Percentiles rank a stretch among this genome's conserved stretches.
These are phyloP conservation scores for Catocala nupta DNA, from an alignment of 2,888 invertebrate species.

Conservation along the genomic window DNA sequence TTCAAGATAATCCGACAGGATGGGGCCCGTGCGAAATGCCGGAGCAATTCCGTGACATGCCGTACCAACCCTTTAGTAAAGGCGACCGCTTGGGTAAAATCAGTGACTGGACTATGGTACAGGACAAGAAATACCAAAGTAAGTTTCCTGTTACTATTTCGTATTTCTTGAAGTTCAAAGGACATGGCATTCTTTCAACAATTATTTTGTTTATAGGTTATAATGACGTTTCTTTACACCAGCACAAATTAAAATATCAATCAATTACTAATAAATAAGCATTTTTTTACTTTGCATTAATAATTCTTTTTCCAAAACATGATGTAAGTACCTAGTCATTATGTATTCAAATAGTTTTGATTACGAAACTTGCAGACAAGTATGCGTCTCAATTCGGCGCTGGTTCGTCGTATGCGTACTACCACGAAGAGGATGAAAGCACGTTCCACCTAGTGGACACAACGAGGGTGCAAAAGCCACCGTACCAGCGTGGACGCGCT, in stretches of 20 bases:
- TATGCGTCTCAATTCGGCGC: slow-evolving; percentile 97
- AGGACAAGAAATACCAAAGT: slow-evolving; percentile 98
- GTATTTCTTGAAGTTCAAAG: background rate
- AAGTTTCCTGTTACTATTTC: slow-evolving; percentile 68
- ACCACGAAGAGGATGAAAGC: slow-evolving; percentile 99
- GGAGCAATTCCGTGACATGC: slow-evolving; percentile 98
- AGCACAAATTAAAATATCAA: background rate
- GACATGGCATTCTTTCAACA: slow-evolving; percentile 5
- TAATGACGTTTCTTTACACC: slow-evolving; percentile 57
- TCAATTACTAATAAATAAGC: no score
- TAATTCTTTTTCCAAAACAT: no score
- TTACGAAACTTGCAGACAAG: slow-evolving; percentile 88
- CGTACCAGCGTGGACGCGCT: slow-evolving; percentile 97
- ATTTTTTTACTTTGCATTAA: no score
- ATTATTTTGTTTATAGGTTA: slow-evolving; percentile 63
- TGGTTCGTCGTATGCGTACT: slow-evolving; percentile 99
- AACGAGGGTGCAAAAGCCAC: slow-evolving; percentile 95
- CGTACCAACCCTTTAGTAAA: slow-evolving; percentile 99
- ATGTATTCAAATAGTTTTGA: no score
- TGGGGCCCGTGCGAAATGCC: slow-evolving; percentile 99
- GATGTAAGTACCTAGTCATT: no score
- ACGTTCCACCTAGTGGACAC: slow-evolving; percentile 99
- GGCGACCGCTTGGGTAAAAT: slow-evolving; percentile 99
- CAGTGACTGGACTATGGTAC: slow-evolving; percentile 99
- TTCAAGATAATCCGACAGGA: slow-evolving; percentile 95